Conservation (phyloP, 1,140 invertebrate genomes). For the Drosophila burlai region DNA sequence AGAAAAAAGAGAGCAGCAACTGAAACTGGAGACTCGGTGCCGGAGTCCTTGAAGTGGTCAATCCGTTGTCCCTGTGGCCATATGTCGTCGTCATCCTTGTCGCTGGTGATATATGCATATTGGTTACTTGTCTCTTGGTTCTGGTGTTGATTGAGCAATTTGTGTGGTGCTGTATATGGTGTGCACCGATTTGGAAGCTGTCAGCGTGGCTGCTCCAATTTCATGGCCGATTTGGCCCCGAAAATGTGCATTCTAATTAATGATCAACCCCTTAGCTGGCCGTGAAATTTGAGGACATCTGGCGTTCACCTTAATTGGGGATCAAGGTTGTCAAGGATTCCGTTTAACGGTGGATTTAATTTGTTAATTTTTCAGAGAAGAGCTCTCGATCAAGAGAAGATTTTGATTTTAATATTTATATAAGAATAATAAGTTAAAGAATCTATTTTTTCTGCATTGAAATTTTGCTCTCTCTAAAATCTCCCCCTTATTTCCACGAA, state of each 20-base stretch:
- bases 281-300: conserved; percentile 70
- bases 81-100: conserved; percentile 63
- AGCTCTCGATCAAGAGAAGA: background rate
- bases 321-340: conserved; percentile 51
- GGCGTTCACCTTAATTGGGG: conserved; percentile 44
- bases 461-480: background rate
- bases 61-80: conserved; percentile 47
- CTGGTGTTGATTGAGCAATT: conserved; percentile 80
- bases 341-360: background rate
- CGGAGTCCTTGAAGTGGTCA: conserved; percentile 77
- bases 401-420: background rate
- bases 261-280: conserved; percentile 43
- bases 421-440: too few species aligned
- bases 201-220: conserved; percentile 79
- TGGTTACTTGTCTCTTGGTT: conserved; percentile 13
- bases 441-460: background rate
- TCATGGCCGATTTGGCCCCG: conserved; percentile 70
- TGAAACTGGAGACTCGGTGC: conserved; percentile 64
- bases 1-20: conserved; percentile 15
- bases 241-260: conserved; percentile 74
- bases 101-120: conserved; percentile 55
- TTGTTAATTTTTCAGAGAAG: background rate
- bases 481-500: conserved; percentile 12
- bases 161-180: conserved; percentile 22
- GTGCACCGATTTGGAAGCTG: conserved; percentile 77